These are phyloP conservation scores for Pantherophis alleghaniensis DNA, from an alignment of 2,797 vertebrate species.

Conservation along the genomic window DNA sequence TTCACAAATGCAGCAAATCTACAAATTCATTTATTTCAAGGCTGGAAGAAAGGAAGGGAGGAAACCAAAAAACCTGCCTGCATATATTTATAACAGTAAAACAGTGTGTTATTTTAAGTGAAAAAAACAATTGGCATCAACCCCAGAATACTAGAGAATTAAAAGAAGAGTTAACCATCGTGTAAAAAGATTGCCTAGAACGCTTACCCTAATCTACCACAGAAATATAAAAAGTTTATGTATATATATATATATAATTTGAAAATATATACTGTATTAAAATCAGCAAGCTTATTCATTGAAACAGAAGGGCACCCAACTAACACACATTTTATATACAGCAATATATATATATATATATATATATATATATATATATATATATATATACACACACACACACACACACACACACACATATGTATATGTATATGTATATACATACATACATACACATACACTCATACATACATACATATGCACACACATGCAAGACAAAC, in stretches of 20 bases:
- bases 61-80: slow-evolving; percentile 55
- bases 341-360: slow-evolving; percentile 59
- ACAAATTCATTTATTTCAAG: slow-evolving; percentile 67
- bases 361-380: neutral
- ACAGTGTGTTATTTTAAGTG: slow-evolving; percentile 61
- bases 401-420: no score
- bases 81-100: slow-evolving; percentile 65
- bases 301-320: slow-evolving; percentile 75
- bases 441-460: neutral
- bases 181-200: slow-evolving; percentile 86
- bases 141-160: slow-evolving; percentile 72
- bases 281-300: slow-evolving; percentile 77
- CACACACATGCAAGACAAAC: slow-evolving; percentile 86
- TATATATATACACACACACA: neutral
- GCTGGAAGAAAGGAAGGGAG: slow-evolving; percentile 53
- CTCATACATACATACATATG: neutral
- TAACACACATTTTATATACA: slow-evolving; percentile 83
- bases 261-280: slow-evolving; percentile 87
- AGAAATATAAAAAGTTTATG: slow-evolving; percentile 90
- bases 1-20: slow-evolving; percentile 75
- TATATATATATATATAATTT: slow-evolving; percentile 77
- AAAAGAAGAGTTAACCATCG: slow-evolving; percentile 84
- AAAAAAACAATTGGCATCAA: slow-evolving; percentile 79
- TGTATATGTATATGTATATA: neutral
- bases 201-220: slow-evolving; percentile 85